A percentile compares a stretch with the other conserved stretches of the same genome.
Conservation (phyloP, 2,797 vertebrate species). For the Phaenicophaeus curvirostris region DNA sequence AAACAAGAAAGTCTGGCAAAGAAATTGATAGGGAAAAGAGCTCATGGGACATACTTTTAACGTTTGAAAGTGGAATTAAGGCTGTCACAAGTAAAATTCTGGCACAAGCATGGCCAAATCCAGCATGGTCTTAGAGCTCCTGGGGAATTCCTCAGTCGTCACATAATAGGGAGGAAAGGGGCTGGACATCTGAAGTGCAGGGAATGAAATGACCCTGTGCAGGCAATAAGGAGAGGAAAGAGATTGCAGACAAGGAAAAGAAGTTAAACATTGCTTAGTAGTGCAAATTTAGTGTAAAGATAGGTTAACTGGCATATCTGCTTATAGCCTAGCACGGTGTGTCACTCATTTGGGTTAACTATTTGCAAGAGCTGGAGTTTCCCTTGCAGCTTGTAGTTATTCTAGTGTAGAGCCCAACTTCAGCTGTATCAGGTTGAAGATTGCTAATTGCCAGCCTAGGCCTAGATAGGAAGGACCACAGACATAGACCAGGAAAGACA, state of each 20-base stretch:
- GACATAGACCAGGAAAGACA: neutral
- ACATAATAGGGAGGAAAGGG: neutral
- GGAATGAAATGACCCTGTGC: neutral
- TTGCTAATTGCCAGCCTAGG: neutral
- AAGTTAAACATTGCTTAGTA: neutral
- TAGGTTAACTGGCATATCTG: neutral
- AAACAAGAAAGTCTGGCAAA: neutral
- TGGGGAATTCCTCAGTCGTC: neutral
- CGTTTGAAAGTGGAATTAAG: neutral
- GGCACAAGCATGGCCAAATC: neutral
- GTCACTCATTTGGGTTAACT: neutral
- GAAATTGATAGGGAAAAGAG: neutral
- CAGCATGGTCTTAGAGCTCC: neutral
- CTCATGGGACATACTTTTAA: neutral
- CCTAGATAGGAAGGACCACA: neutral
- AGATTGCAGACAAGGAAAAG: neutral
- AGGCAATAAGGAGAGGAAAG: neutral
- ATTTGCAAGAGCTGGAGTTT: neutral
- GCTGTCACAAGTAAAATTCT: neutral
- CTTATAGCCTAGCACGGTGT: neutral
- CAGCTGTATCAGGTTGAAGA: neutral
- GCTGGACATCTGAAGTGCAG: neutral
- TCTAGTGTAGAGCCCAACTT: neutral
- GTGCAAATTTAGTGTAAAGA: neutral
- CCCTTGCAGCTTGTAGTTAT: neutral